phyloP scores from a whole-genome alignment of 1,140 invertebrate species.

The Phocides pigmalion region DNA sequence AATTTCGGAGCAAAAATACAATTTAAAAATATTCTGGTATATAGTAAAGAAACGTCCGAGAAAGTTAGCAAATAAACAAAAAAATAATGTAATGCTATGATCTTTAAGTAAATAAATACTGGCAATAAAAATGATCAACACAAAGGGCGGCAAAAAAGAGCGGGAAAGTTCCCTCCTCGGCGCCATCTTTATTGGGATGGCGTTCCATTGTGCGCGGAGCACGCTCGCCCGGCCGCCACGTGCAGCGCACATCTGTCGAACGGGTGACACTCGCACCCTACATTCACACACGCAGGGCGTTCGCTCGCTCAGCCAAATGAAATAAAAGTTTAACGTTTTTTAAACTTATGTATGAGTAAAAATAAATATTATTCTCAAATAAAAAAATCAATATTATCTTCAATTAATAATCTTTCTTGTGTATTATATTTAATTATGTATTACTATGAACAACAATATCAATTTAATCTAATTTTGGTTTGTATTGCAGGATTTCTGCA shows the following conservation, averaged over 20 bases:
- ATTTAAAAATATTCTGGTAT: too few species aligned
- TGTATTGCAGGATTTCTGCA: too few species aligned
- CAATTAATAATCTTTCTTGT: too few species aligned
- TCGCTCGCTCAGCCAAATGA: conserved; percentile 29
- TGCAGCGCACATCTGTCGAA: conserved; percentile 77
- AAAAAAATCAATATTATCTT: too few species aligned
- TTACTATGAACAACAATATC: too few species aligned
- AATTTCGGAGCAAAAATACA: too few species aligned
- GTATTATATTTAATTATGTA: too few species aligned
- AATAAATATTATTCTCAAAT: too few species aligned
- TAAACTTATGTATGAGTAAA: too few species aligned
- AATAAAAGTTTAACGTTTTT: conserved; percentile 3
- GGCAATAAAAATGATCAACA: conserved; percentile 27
- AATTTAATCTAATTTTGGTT: too few species aligned
- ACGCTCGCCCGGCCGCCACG: conserved; percentile 59
- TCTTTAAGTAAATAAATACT: conserved; percentile 12
- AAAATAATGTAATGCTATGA: not conserved
- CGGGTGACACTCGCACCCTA: conserved; percentile 67
- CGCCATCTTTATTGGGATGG: conserved; percentile 64
- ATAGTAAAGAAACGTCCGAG: too few species aligned
- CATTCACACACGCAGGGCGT: conserved; percentile 43
- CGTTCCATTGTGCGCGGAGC: conserved; percentile 71
- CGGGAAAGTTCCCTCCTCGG: conserved; percentile 70
- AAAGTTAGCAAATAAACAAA: conserved; percentile 19
- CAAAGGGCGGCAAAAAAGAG: conserved; percentile 61